Evolutionary conservation across 2,113 vertebrate genomes (phyloP), one percentile per base, ranked within the genome.

Genomic region (Onychostruthus taczanowskii): DNA sequence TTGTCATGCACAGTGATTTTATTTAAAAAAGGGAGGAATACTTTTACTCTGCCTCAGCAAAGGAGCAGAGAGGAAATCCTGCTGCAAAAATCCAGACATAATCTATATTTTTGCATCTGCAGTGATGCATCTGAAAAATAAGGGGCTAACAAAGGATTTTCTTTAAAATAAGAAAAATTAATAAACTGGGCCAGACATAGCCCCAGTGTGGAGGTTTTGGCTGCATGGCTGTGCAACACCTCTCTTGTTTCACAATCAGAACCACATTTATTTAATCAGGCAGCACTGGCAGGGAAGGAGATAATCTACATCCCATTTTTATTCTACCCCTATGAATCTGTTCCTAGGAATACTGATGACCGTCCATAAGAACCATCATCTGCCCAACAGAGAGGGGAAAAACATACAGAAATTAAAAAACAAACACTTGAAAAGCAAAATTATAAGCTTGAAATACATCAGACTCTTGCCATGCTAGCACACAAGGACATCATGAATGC

Each of bases 121-220:
- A 63, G 26, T 41, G 44, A 56, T 64, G 33, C 31, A 59, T 44
- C 68, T 90, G 35, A 81, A 84, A 92, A 92, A 77, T 22, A 84
- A 76, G 77, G 49, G 27, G 20, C 8, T 59, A 66, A 27, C 21
- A 85, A 88, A 85, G 55, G 24, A 77, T 50, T 69, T 87, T 75
- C 50, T 79, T 90, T 88, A 67, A 83, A 94, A 91, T n/a, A 70
- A 73, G 67, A 93, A 50, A 43, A 89, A 80, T 88, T 77, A 33
- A 50, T 79, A 70, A 68, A 4, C 33, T 55, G n/a, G 7, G 19
- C 31, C 67, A 80, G 75, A 76, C 2, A 4, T 49, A 83, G 37
- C 31, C 37, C 58, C 49, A 53, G 8, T 79, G n/a, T 13, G 30
- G 69, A 84, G 43, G 30, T 24, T 50, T 68, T 43, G 64, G 20